Conservation (phyloP, 2,113 vertebrate genomes). For the Tiliqua scincoides region DNA sequence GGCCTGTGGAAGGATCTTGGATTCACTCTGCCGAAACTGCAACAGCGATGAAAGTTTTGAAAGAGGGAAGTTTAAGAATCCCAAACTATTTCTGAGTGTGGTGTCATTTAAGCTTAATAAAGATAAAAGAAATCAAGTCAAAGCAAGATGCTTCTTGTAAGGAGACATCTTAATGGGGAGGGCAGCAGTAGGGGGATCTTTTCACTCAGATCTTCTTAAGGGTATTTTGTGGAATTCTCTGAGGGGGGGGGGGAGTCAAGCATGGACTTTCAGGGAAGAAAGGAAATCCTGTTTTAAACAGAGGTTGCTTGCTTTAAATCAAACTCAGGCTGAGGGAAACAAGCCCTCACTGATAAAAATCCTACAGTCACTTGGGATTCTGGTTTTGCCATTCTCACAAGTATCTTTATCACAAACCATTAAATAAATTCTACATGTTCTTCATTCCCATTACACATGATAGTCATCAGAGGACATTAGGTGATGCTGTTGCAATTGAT, state of each 20-base stretch:
- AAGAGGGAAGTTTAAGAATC: slow-evolving; percentile 67
- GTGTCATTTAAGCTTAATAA: slow-evolving; percentile 64
- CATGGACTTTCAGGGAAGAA: background rate
- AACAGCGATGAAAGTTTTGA: slow-evolving; percentile 70
- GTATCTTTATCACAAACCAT: background rate
- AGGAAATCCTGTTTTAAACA: background rate
- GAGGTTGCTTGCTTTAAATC: background rate
- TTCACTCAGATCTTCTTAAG: slow-evolving; percentile 24
- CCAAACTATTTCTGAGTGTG: slow-evolving; percentile 67
- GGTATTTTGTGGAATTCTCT: background rate
- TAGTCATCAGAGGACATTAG: slow-evolving; percentile 36
- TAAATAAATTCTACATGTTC: background rate
- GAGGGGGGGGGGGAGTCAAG: slow-evolving; percentile 5
- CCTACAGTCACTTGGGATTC: background rate
- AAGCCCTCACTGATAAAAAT: background rate
- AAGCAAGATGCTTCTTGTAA: slow-evolving; percentile 63
- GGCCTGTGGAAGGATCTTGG: slow-evolving; percentile 75
- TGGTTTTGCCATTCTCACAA: background rate
- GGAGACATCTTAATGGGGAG: slow-evolving; percentile 68
- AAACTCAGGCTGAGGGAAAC: accelerated
- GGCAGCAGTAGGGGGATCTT: slow-evolving; percentile 55
- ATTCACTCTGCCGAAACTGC: slow-evolving; percentile 74
- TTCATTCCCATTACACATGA: background rate
- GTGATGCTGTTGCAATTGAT: slow-evolving; percentile 54
- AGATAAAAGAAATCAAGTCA: slow-evolving; percentile 66